Base-by-base conservation (phyloP, 2,888 invertebrate genomes). In the Amphipoea lucens region DNA sequence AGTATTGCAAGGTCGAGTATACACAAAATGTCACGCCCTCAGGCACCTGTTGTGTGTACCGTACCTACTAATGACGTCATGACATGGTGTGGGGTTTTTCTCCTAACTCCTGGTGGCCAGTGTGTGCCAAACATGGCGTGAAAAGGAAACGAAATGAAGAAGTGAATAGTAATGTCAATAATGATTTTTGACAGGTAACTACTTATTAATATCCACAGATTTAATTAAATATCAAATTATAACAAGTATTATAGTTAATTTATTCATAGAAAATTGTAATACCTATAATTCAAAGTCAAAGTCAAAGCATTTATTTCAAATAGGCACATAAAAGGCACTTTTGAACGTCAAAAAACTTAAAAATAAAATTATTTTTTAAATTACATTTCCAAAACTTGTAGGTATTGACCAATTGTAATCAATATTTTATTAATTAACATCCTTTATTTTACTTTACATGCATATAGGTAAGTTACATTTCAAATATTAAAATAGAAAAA, bases 1-100 rank as follows among this genome's bases (percentile, higher is more conserved):
- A 89, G 75, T 84, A 40, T 86, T 45, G 84, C 87, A 84, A 89
- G 88, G 88, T 20, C 82, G 57, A 42, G 54, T 71, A 40, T 62
- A 84, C 77, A 88, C 67, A 57, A 79, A 87, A 88, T 86, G 90
- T 88, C 88, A 89, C 81, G 88, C 90, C 87, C 78, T 74, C 73
- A 60, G 73, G 72, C 84, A 84, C 84, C 81, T 89, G 87, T 79
- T 66, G 79, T 70, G 29, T 79, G 36, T 6, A 68, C 67, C 36
- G 65, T 76, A 14, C n/a, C 17, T 69, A 65, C 2, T 23, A 60
- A 29, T 84, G 72, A 84, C 68, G 74, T 72, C 76, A 72, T n/a
- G 12, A 23, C 0, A 48, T 36, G 60, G 42, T 6, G 12, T n/a
- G 11, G 67, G 74, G 57, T 76, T 78, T 82, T 75, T 70, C 23